phyloP scores from a whole-genome alignment of 2,113 vertebrate genomes.

The Aegotheles bennettii region DNA sequence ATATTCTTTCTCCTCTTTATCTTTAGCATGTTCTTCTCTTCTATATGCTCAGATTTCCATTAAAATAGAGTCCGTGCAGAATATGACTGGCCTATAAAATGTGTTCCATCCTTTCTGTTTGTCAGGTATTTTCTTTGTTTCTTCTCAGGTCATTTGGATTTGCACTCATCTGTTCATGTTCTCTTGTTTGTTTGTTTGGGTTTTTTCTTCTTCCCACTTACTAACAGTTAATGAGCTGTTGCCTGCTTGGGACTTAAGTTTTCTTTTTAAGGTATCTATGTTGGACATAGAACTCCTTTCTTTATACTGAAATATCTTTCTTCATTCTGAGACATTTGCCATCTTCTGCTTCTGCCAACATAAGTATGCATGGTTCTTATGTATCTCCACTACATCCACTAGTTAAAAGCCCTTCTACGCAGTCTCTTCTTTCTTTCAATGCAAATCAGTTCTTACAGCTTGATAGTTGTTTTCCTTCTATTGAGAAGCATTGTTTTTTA shows the following conservation, averaged over 20 bases:
- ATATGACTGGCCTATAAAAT: neutral
- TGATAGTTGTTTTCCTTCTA: neutral
- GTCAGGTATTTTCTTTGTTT: neutral
- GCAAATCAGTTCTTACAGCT: neutral
- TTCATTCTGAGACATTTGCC: neutral
- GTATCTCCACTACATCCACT: neutral
- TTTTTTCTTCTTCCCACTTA: neutral
- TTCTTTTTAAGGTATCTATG: neutral
- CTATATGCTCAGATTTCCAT: neutral
- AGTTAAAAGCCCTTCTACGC: neutral
- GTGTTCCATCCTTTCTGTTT: neutral
- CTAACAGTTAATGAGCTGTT: neutral
- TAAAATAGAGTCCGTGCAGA: neutral
- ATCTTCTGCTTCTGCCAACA: neutral
- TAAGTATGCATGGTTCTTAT: neutral
- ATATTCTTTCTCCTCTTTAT: neutral
- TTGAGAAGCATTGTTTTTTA: neutral
- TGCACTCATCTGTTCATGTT: neutral
- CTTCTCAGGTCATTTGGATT: neutral
- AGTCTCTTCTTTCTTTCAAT: neutral
- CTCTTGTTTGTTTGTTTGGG: too few species aligned
- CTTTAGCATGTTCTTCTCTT: neutral
- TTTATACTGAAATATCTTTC: neutral
- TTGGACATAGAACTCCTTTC: neutral
- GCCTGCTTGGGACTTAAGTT: neutral